Conservation (phyloP, 1,140 invertebrate species). For the Zeugodacus cucurbitae region DNA sequence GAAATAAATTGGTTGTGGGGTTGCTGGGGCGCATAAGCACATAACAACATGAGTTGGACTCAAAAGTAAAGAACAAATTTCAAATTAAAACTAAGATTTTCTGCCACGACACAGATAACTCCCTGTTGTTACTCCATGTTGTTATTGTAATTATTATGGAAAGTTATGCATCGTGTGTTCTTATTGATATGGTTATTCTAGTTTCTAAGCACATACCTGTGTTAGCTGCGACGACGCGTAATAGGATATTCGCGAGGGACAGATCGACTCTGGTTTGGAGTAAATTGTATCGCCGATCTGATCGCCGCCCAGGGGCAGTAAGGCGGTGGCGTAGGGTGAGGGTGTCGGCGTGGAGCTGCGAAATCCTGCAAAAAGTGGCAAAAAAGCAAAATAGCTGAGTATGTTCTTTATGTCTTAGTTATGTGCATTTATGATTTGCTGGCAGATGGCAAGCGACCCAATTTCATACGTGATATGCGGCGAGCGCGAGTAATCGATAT, state of each 20-base stretch:
- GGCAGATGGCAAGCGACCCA: background rate
- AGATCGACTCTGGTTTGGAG: slow-evolving; percentile 66
- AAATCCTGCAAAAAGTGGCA: slow-evolving; percentile 53
- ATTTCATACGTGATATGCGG: background rate
- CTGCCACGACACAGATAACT: background rate
- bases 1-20: background rate
- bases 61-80: background rate
- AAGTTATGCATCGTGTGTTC: too few relatives aligned
- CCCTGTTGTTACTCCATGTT: background rate
- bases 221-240: slow-evolving; percentile 61
- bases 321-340: slow-evolving; percentile 74
- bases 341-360: slow-evolving; percentile 71
- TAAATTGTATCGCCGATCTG: slow-evolving; percentile 68
- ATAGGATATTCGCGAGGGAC: slow-evolving; percentile 63
- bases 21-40: background rate
- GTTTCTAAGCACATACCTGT: slow-evolving; percentile 51
- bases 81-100: slow-evolving; percentile 8
- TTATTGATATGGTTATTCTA: background rate
- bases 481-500: background rate
- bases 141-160: background rate
- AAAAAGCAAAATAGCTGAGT: slow-evolving; percentile 31
- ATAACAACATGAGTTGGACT: background rate
- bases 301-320: slow-evolving; percentile 67
- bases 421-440: background rate
- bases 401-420: background rate